Evolutionary conservation across 2,797 vertebrate species (phyloP), one percentile per base, ranked within the genome.

Genomic region (Decapterus maruadsi): DNA sequence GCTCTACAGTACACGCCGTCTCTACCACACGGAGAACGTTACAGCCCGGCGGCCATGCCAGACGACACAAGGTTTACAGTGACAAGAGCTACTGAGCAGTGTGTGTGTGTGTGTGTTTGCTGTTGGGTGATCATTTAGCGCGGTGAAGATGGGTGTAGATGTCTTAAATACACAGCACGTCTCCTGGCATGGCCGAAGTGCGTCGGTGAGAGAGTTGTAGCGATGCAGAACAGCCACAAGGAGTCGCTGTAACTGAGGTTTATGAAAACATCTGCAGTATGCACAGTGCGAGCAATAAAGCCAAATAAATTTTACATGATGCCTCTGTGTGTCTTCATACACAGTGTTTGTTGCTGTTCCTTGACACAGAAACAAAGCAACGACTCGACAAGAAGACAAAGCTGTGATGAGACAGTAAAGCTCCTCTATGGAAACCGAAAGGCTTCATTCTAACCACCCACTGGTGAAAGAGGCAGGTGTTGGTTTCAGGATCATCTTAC

Each of bases 231-330:
- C 42, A 69, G 57, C 90, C 92, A 87, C 82, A 75, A 61, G 82
- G 72, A 79, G 88, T 78, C 68, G 50, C 82, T 92, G 90, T 90
- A 78, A 78, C 64, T 40, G 45, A 70, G 64, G 46, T 42, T 72
- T 68, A 7, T 68, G 65, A 77, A 74, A 84, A 85, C 61, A 78
- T 83, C 75, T 71, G 61, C 84, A 85, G 83, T 70, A 85, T 88
- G 87, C 83, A 87, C 80, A 91, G 84, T 74, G 85, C 80, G 68
- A 92, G 93, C 93, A 96, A 95, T 95, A 95, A 96, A 95, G 90
- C 89, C 92, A 92, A 93, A 92, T 89, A 68, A 70, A 87, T 95
- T 95, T 95, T 94, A 95, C 80, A 61, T 2, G 14, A 43, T 26
- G 50, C 34, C 51, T 80, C 50, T 38, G 19, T 62, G 68, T 62